These are phyloP conservation scores for Zoroaster sp. DNA, from an alignment of 53 echinoderm and acorn worm genomes.

Conservation along the genomic window DNA sequence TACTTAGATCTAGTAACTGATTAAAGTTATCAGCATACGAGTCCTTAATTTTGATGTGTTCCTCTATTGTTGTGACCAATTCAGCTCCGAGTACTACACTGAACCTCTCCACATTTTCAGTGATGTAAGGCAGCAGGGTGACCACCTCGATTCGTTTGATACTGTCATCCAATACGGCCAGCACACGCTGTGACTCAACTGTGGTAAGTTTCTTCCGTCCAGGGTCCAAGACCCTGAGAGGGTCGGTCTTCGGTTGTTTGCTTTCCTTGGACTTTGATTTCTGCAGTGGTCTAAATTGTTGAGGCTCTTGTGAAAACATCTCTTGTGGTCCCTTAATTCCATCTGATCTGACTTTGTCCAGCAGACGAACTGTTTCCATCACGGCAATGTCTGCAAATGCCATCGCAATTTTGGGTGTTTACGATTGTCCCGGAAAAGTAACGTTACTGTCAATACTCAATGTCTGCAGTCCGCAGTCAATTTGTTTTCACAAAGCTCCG, in stretches of 20 bases:
- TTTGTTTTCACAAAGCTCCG: too few species aligned
- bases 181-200: slow-evolving; percentile 90
- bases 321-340: slow-evolving; percentile 83
- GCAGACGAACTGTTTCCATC: slow-evolving; percentile 91
- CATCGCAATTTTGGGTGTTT: slow-evolving; percentile 69
- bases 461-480: too few species aligned
- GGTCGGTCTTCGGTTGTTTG: slow-evolving; percentile 74
- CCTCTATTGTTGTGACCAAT: slow-evolving; percentile 70
- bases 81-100: slow-evolving; percentile 79
- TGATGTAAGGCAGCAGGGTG: slow-evolving; percentile 74
- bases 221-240: slow-evolving; percentile 92
- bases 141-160: slow-evolving; percentile 86
- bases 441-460: too few species aligned
- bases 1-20: slow-evolving; percentile 63
- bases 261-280: slow-evolving; percentile 74
- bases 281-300: slow-evolving; percentile 41
- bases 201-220: slow-evolving; percentile 96
- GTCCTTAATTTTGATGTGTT: slow-evolving; percentile 75
- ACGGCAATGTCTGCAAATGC: slow-evolving; percentile 95
- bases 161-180: slow-evolving; percentile 90
- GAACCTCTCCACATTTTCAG: slow-evolving; percentile 77
- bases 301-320: slow-evolving; percentile 70
- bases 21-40: slow-evolving; percentile 62
- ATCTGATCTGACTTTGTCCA: slow-evolving; percentile 88
- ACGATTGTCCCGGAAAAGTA: not conserved